Percentiles rank a stretch among this genome's conserved stretches.
Conservation (phyloP, 2,888 invertebrate genomes). For the Ichneumoninae sp. region DNA sequence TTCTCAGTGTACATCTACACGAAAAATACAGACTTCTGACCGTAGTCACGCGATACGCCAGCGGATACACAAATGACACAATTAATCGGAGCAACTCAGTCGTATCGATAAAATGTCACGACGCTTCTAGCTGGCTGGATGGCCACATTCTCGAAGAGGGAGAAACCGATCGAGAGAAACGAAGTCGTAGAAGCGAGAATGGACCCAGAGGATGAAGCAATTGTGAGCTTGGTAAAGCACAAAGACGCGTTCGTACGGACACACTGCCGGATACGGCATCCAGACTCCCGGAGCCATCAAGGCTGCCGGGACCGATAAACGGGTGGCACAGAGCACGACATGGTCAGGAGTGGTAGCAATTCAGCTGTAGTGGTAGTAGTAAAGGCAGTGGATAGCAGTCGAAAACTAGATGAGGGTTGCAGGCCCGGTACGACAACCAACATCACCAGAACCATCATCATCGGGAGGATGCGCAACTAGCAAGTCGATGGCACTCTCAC, state of each 20-base stretch:
- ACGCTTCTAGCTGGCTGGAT: not conserved
- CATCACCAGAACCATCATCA: conserved; percentile 40
- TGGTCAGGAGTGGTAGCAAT: not conserved
- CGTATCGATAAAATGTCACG: not conserved
- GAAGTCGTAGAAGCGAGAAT: not conserved
- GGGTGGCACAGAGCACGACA: not conserved
- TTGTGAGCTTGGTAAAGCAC: conserved; percentile 20
- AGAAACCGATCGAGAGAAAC: not conserved
- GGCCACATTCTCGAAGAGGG: conserved; percentile 9
- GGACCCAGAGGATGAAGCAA: conserved; percentile 20
- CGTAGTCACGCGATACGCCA: not conserved
- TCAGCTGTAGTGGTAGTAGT: not conserved
- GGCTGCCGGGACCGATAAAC: conserved; percentile 22
- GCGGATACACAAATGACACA: not conserved
- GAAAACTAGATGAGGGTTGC: conserved; percentile 35
- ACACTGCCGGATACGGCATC: conserved; percentile 4
- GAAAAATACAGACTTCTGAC: not conserved
- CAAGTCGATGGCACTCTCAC: conserved; percentile 36
- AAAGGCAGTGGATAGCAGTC: conserved; percentile 1
- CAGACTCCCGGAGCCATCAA: conserved; percentile 1
- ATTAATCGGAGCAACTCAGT: not conserved
- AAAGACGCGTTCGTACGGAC: conserved; percentile 25
- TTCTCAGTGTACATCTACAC: too few relatives aligned
- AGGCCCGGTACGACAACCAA: not conserved
- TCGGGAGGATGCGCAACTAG: conserved; percentile 8